Evolutionary conservation across 2,113 vertebrate genomes (phyloP).

Genomic region (Cyanoramphus novaezelandiae): DNA sequence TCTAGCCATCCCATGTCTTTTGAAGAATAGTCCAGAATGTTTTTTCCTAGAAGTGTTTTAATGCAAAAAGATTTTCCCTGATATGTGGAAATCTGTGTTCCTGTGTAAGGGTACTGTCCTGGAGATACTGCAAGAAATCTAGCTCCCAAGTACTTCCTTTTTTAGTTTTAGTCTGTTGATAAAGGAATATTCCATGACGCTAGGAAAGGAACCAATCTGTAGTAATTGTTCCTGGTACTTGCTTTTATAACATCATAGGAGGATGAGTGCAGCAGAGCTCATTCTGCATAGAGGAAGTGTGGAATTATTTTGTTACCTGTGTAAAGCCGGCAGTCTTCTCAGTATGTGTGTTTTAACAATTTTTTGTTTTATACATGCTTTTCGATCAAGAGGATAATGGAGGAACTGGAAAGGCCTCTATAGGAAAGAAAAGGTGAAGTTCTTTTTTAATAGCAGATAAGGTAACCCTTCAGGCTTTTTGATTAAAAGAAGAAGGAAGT

Average conservation of each 20-base stretch:
- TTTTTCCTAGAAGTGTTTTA: not conserved
- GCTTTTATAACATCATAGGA: not conserved
- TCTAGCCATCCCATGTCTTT: not conserved
- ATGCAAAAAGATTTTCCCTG: not conserved
- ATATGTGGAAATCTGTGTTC: not conserved
- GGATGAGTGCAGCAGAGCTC: not conserved
- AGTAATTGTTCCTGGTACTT: not conserved
- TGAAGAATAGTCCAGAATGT: not conserved
- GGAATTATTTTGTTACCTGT: not conserved
- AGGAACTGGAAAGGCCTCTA: not conserved
- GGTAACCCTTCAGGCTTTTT: not conserved
- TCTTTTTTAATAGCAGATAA: not conserved
- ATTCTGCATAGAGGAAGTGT: not conserved
- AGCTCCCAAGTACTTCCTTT: not conserved
- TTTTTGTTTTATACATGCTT: not conserved
- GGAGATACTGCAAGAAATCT: not conserved
- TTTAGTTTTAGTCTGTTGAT: not conserved
- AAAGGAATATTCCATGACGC: not conserved
- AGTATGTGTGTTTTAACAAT: rapidly evolving
- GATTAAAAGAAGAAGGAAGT: not conserved
- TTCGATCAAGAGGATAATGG: not conserved
- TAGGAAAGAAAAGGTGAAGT: not conserved
- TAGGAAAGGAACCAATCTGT: not conserved
- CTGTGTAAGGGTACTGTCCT: not conserved
- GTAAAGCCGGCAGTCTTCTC: not conserved